These are phyloP conservation scores for Adelphocoris suturalis DNA, from an alignment of 2,888 invertebrate genomes.

Conservation along the genomic window DNA sequence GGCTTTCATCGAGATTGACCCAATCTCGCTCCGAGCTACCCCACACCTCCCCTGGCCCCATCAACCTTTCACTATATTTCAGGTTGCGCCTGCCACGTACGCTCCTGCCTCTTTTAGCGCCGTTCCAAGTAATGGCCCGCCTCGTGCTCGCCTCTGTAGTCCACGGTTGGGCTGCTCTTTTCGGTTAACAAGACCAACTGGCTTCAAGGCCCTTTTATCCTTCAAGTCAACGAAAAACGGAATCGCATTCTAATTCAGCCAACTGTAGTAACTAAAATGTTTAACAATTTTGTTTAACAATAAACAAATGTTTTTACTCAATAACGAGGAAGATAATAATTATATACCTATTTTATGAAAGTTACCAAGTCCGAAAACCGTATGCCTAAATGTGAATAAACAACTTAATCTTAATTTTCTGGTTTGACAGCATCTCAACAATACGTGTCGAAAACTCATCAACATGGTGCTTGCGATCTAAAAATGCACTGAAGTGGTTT, in stretches of 20 bases:
- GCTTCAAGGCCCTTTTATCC: not conserved
- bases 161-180: not conserved
- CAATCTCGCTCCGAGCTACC: not conserved
- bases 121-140: slow-evolving; percentile 11
- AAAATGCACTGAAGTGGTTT: too few relatives aligned
- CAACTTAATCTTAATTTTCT: too few relatives aligned
- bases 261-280: too few relatives aligned
- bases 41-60: not conserved
- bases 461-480: too few relatives aligned
- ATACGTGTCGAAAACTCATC: too few relatives aligned
- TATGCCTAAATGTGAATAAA: too few relatives aligned
- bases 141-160: slow-evolving; percentile 7
- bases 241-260: not conserved
- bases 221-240: not conserved
- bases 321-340: too few relatives aligned
- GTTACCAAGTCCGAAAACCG: too few relatives aligned
- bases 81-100: slow-evolving; percentile 48
- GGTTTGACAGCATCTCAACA: too few relatives aligned
- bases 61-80: slow-evolving; percentile 37
- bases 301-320: too few relatives aligned
- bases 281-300: too few relatives aligned
- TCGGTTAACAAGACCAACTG: slow-evolving; percentile 26
- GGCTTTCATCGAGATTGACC: slow-evolving; percentile 55
- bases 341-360: too few relatives aligned
- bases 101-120: slow-evolving; percentile 28